Evolutionary conservation across 1,140 invertebrate genomes (phyloP).

Genomic region (Anagrus nilaparvatae): DNA sequence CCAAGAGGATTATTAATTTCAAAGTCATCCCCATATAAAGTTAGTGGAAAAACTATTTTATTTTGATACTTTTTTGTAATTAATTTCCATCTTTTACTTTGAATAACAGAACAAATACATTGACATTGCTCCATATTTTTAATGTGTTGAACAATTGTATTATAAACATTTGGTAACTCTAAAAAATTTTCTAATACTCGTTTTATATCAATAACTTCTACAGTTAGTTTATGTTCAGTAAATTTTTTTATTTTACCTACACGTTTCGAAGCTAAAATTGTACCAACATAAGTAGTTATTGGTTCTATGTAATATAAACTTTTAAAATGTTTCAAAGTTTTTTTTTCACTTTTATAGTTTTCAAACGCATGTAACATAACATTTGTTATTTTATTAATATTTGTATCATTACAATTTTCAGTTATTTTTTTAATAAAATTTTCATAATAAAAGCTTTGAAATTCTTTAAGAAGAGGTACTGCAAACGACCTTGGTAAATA

Average conservation of each 20-base stretch:
- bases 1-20: conserved; percentile 17
- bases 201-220: conserved; percentile 4
- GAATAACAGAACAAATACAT: conserved; percentile 4
- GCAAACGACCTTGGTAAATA: neutral
- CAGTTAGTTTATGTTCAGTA: neutral
- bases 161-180: conserved; percentile 11
- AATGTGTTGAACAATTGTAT: conserved; percentile 1
- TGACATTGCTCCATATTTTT: neutral
- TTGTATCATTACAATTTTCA: no score
- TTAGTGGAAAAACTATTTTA: conserved; percentile 14
- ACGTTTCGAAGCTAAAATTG: neutral
- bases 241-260: neutral
- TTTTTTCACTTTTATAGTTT: neutral
- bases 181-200: conserved; percentile 13
- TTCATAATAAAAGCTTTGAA: neutral
- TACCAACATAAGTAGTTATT: neutral
- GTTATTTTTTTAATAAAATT: neutral
- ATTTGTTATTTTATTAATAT: neutral
- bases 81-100: conserved; percentile 8
- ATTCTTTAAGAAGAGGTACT: neutral
- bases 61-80: neutral
- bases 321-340: conserved; percentile 2
- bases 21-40: conserved; percentile 12
- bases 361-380: neutral
- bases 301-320: neutral